A percentile compares a stretch with the other conserved stretches of the same genome.
Conservation (phyloP, 2,888 invertebrate genomes). For the Acronicta alni region DNA sequence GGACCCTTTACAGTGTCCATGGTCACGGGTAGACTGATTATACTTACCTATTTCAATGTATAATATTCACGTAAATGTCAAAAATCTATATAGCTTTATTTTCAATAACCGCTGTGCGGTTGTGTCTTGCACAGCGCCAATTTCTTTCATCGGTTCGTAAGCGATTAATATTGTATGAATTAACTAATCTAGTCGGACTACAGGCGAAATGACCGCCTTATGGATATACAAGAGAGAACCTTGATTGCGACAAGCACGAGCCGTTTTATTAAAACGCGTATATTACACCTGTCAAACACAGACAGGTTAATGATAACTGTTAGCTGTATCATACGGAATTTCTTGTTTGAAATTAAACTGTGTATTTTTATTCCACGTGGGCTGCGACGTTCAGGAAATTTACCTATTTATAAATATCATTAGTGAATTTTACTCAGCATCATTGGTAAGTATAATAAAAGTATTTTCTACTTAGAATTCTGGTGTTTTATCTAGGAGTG, state of each 20-base stretch:
- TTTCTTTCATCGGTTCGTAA: constrained; percentile 46
- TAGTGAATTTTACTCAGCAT: not conserved
- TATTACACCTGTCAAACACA: constrained; percentile 8
- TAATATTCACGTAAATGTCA: no score
- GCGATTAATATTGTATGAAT: constrained; percentile 50
- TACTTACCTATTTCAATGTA: no score
- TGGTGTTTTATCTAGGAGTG: no score
- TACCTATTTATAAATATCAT: not conserved
- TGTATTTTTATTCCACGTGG: not conserved
- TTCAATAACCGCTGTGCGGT: not conserved
- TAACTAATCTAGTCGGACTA: constrained; percentile 35
- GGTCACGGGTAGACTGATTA: no score
- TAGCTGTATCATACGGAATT: constrained; percentile 8
- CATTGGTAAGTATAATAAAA: no score
- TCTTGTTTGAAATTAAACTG: constrained; percentile 3
- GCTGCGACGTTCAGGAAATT: not conserved
- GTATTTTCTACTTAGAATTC: no score
- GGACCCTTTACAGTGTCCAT: no score
- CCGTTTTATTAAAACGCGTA: constrained; percentile 22
- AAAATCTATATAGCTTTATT: no score
- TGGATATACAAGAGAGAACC: constrained; percentile 39
- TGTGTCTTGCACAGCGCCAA: constrained; percentile 14
- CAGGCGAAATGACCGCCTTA: constrained; percentile 24
- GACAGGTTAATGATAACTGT: constrained; percentile 4
- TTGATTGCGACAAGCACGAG: constrained; percentile 40